phyloP scores from a whole-genome alignment of 2,797 vertebrate genomes.

The Tarsius wallacei region DNA sequence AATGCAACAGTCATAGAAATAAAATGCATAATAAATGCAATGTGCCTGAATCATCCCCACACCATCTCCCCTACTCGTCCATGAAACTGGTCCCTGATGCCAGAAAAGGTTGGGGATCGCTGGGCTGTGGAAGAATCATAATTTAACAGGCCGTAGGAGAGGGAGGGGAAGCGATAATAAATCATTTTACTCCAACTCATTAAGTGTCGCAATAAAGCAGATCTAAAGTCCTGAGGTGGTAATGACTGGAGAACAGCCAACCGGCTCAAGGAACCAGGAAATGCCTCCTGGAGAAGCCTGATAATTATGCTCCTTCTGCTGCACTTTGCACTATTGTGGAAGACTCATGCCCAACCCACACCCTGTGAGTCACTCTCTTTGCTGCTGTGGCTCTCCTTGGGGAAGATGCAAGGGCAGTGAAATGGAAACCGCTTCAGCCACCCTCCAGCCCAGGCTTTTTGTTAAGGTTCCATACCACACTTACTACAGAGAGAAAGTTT shows the following conservation, averaged over 20 bases:
- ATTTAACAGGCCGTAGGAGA: slow-evolving; percentile 12
- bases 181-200: slow-evolving; percentile 74
- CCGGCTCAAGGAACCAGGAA: slow-evolving; percentile 60
- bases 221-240: slow-evolving; percentile 62
- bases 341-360: background rate
- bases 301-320: slow-evolving; percentile 17
- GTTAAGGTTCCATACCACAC: background rate
- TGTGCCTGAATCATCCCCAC: too few relatives aligned
- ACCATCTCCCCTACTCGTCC: too few relatives aligned
- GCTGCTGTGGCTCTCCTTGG: background rate
- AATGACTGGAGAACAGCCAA: slow-evolving; percentile 60
- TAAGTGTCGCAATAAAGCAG: slow-evolving; percentile 64
- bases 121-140: background rate
- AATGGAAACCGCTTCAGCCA: background rate
- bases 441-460: background rate
- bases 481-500: background rate
- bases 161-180: slow-evolving; percentile 60
- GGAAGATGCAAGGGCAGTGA: background rate
- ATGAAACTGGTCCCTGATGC: too few relatives aligned
- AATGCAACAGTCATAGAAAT: too few relatives aligned
- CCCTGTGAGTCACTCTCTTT: slow-evolving; percentile 10
- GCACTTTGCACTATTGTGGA: slow-evolving; percentile 42
- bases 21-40: too few relatives aligned
- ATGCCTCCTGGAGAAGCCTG: slow-evolving; percentile 38
- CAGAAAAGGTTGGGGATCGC: background rate